Evolutionary conservation across 2,113 vertebrate genomes (phyloP), one percentile per base, ranked within the genome.

Genomic region (Solea solea): DNA sequence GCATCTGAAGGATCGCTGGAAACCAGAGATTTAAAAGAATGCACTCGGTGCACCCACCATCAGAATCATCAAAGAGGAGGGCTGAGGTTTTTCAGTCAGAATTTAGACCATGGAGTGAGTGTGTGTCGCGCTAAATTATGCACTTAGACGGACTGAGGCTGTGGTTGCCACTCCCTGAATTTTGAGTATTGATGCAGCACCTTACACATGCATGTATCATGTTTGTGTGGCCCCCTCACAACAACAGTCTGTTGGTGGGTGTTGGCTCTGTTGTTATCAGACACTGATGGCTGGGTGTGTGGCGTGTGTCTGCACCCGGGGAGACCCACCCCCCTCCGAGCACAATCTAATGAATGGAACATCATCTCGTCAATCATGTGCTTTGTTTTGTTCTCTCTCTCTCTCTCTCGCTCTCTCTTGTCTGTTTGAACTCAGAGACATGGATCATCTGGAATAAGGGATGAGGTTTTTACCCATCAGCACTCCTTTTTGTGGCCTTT

Each of bases 271-370:
- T 69, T 84, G 72, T 79, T 83, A 75, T 86, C 74, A 83, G 75
- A 87, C 57, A 34, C 70, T 58, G 69, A 69, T 70, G 72, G 74
- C 78, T 55, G 76, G 63, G 53, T 82, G 85, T 79, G 81, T 72
- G 81, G 84, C 41, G 53, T 84, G 75, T 84, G 83, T 76, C 71
- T 86, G 84, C 76, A 67, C 60, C 55, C 34, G 34, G 72, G 65
- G 76, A 88, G 81, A 85, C 83, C 86, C 72, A 63, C 75, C 84
- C 85, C 70, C 21, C n/a, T n/a, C 34, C 39, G 5, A 87, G 76
- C 83, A 64, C 82, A 85, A 81, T 90, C 82, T 86, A 87, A 89
- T 91, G 85, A 92, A 87, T 90, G 88, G 82, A 86, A 78, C 86
- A 79, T 80, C 73, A 51, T 84, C 82, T 80, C 66, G 66, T 91